Evolutionary conservation across 2,888 invertebrate species (phyloP), one percentile per base, ranked within the genome.

Genomic region (Endomychus coccineus): DNA sequence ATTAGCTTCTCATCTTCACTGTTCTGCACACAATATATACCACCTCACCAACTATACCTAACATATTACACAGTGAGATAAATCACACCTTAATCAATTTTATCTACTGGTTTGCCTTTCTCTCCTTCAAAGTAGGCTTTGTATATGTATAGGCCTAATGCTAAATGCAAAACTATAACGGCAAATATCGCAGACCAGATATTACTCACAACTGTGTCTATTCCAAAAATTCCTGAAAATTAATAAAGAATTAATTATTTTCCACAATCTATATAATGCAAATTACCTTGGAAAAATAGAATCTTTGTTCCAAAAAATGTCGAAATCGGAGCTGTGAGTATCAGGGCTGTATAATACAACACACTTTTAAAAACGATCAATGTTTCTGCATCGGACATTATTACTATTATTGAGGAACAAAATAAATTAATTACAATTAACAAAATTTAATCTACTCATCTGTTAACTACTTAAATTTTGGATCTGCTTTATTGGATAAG

Each of bases 171-270:
- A 4, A 81, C 75, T 4, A 85, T 53, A 6, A 89, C 77, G 1
- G 88, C 82, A 27, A 80, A 73, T 22, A 83, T 75, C 14, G 88
- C 88, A 3, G 88, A 78, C 61, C 80, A 84, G 17, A 88, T 83
- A 62, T 83, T 87, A 51, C 82, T 81, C 12, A 75, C 71, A 24
- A 83, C 62, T 35, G 56, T 58, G 23, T 65, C 63, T 21, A 70
- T 50, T 21, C 70, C 69, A 13, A 75, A 55, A 13, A 74, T 42
- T 40, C 69, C 75, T 76, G 53, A 41, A 64, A 66, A 15, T 22
- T 16, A 16, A 1, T 30, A 7, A 5, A 25, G 5, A 9, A 25
- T 7, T 5, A 25, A 7, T 25, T 9, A 9, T 25, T 7, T 25
- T n/a, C n/a, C n/a, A n/a, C n/a, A n/a, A n/a, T n/a, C n/a, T n/a